phyloP scores from a whole-genome alignment of 2,797 vertebrate genomes.

The Arnoldichthys spilopterus region DNA sequence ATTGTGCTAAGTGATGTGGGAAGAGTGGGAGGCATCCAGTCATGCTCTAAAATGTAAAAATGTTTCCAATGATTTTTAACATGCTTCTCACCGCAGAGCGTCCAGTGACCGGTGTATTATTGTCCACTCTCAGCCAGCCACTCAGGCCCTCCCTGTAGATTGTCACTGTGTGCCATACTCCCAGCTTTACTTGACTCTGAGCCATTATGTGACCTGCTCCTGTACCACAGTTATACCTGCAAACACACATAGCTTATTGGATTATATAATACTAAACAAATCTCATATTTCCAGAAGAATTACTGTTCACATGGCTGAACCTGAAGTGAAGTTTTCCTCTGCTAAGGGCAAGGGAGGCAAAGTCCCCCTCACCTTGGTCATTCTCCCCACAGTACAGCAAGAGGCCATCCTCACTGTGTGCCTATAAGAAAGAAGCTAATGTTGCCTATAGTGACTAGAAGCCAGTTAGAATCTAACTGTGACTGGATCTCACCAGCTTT shows the following conservation, averaged over 20 bases:
- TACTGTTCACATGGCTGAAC: constrained; percentile 73
- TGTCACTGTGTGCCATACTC: constrained; percentile 74
- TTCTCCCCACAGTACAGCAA: constrained; percentile 84
- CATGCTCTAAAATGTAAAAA: too few species aligned
- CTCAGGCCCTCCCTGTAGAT: constrained; percentile 76
- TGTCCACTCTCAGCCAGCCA: constrained; percentile 78
- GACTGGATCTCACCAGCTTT: neutral
- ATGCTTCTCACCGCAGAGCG: constrained; percentile 76
- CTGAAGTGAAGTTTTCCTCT: constrained; percentile 54
- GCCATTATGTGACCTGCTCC: constrained; percentile 71
- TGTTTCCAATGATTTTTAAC: neutral
- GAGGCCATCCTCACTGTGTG: constrained; percentile 72
- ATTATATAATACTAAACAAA: neutral
- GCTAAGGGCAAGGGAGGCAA: constrained; percentile 79
- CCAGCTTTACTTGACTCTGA: constrained; percentile 73
- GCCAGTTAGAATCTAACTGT: neutral
- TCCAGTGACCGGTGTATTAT: constrained; percentile 68
- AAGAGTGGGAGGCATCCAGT: too few species aligned
- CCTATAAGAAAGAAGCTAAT: neutral
- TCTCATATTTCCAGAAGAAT: neutral
- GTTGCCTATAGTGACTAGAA: neutral
- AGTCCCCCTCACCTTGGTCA: constrained; percentile 80
- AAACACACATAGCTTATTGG: neutral
- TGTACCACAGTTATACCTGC: constrained; percentile 84
- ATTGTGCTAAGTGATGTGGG: too few species aligned